Evolutionary conservation across 1,140 invertebrate genomes (phyloP).

Genomic region (Laodelphax striatellus): DNA sequence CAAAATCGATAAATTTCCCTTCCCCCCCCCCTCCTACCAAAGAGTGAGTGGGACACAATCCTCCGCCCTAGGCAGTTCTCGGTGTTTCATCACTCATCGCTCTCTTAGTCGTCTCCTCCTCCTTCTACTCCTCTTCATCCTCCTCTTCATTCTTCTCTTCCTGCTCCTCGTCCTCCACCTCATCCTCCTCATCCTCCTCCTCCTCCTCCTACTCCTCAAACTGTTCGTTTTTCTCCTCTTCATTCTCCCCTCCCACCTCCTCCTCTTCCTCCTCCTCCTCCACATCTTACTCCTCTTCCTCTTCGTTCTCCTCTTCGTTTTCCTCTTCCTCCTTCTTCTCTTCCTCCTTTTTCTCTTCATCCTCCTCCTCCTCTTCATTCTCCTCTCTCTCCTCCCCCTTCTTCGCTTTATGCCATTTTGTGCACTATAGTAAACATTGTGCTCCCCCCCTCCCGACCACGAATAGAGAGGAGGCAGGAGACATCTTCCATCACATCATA

Average conservation of each 20-base stretch:
- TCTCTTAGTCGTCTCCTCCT: not conserved
- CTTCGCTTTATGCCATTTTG: not conserved
- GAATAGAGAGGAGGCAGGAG: too few relatives aligned
- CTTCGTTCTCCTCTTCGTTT: not conserved
- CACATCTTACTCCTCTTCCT: not conserved
- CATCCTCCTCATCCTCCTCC: not conserved
- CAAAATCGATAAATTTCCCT: slow-evolving; percentile 1
- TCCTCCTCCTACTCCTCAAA: not conserved
- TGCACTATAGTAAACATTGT: not conserved
- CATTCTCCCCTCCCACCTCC: not conserved
- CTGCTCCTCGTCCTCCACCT: not conserved
- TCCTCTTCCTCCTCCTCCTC: not conserved
- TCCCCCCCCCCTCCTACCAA: not conserved
- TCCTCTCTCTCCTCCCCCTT: not conserved
- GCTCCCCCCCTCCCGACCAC: not conserved
- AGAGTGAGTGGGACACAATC: not conserved
- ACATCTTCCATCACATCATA: too few relatives aligned
- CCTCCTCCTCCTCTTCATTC: not conserved
- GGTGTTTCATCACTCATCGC: too few relatives aligned
- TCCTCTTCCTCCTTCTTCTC: not conserved
- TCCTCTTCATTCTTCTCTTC: not conserved
- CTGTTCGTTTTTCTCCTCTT: not conserved
- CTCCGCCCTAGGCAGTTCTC: too few relatives aligned
- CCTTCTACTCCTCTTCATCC: not conserved
- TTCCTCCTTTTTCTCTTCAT: not conserved